Base-by-base conservation (phyloP, 2,888 invertebrate species). In the Octodonta nipae region DNA sequence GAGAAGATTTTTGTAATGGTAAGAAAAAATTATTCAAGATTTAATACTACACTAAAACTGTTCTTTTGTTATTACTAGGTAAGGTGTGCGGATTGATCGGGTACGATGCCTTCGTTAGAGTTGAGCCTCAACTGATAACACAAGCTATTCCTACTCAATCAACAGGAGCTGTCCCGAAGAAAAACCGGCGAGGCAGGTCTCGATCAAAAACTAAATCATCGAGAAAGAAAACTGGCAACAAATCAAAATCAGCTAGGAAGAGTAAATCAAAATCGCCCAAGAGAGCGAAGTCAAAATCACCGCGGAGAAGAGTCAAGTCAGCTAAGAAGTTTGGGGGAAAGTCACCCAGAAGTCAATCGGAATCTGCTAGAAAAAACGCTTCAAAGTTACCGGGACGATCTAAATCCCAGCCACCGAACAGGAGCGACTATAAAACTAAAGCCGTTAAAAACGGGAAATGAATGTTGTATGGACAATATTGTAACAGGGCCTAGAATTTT, bases 1-100 rank as follows among this genome's bases (percentile, higher is more conserved):
- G 80, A 4, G 86, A 86, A 58, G 88, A 88, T 61, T 81, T 82
- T 63, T 88, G 88, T 58, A 74, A 73, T 54, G 78, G 79, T 73
- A 61, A 51, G 33, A 22, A 4, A n/a, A n/a, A n/a, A n/a, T n/a
- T n/a, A n/a, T n/a, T n/a, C n/a, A n/a, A n/a, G n/a, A n/a, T n/a
- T n/a, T n/a, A n/a, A n/a, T n/a, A n/a, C n/a, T n/a, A n/a, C n/a
- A n/a, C n/a, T n/a, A n/a, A n/a, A n/a, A n/a, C n/a, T n/a, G n/a
- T n/a, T n/a, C n/a, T n/a, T n/a, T n/a, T n/a, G n/a, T n/a, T n/a
- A n/a, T n/a, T n/a, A n/a, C 43, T 50, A 53, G 69, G 70, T n/a
- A 64, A 63, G 44, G 54, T 57, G 26, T 75, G 75, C 46, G 63
- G 61, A 13, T 66, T 69, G 35, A 66, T 71, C 43, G 60, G 65